These are phyloP conservation scores for Micromussa lordhowensis DNA, from an alignment of 92 coral and sea anemone genomes.

Conservation along the genomic window DNA sequence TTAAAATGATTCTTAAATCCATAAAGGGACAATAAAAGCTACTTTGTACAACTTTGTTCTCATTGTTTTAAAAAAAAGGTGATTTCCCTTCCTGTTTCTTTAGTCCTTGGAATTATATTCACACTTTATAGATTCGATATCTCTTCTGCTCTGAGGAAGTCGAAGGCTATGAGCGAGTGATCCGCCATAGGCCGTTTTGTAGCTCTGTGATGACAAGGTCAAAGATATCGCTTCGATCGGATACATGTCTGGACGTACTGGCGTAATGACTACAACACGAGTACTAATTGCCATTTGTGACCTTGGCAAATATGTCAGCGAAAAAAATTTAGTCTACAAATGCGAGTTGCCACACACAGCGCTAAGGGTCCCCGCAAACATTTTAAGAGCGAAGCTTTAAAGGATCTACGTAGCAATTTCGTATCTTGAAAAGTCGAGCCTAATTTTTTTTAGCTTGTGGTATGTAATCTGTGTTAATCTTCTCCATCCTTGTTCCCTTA, in stretches of 20 bases:
- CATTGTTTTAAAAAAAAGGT: neutral
- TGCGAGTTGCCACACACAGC: neutral
- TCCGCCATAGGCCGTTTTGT: neutral
- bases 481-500: too few species aligned
- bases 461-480: too few species aligned
- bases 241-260: neutral
- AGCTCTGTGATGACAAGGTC: neutral
- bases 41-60: neutral
- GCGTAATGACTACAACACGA: neutral
- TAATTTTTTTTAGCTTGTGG: too few species aligned
- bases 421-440: too few species aligned
- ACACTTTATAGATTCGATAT: neutral
- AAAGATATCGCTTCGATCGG: neutral
- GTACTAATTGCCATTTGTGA: neutral
- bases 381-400: neutral
- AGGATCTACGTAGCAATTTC: too few species aligned
- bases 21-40: neutral
- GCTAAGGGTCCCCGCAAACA: neutral
- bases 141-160: neutral
- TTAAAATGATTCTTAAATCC: neutral
- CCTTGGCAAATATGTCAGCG: too few species aligned
- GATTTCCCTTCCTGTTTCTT: neutral
- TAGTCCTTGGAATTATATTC: neutral
- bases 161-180: neutral
- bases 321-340: neutral